Base-by-base conservation (phyloP, 2,113 vertebrate genomes). In the Oncorhynchus masou region DNA sequence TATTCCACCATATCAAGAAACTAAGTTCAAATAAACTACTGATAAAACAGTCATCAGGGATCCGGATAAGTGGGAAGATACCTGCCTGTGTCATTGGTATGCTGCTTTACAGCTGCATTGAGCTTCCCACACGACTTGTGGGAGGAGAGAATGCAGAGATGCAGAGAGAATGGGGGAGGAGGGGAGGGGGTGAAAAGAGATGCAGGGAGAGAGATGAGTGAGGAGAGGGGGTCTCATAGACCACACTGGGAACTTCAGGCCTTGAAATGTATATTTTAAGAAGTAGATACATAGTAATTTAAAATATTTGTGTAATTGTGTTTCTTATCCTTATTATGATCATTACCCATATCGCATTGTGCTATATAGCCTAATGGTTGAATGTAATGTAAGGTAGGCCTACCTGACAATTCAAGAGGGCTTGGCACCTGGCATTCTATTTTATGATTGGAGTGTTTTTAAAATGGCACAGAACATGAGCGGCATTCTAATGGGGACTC, bases 51-150 rank as follows among this genome's bases (percentile, higher is more conserved):
- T 67, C 67, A 67, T 34, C 71, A 29, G 59, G 79, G 78, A 70
- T 74, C 73, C 39, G 20, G 72, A 6, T 65, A 34, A 31, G 67
- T 4, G 62, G 62, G 5, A 67, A 71, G 67, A 81, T 86, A 82
- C 84, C 81, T 84, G 78, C 82, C 79, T 78, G 82, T 82, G 79
- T 81, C 82, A 64, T 73, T 83, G 84, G 87, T 87, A 51, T 83
- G 77, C 87, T 78, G 78, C 79, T 84, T 85, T 83, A 75, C 82
- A 89, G 86, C 88, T 88, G 91, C 91, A 89, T 85, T 49, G 81
- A 87, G 87, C 81, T 84, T 86, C 82, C 84, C 81, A 86, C 88
- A 88, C 87, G 84, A 87, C 79, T 84, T 79, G 60, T 48, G 49
- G 74, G 60, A 77, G 87, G 80, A 87, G 79, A 81, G 80, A 83